Conservation (phyloP, 2,797 vertebrate species). For the Myotis vivesi region DNA sequence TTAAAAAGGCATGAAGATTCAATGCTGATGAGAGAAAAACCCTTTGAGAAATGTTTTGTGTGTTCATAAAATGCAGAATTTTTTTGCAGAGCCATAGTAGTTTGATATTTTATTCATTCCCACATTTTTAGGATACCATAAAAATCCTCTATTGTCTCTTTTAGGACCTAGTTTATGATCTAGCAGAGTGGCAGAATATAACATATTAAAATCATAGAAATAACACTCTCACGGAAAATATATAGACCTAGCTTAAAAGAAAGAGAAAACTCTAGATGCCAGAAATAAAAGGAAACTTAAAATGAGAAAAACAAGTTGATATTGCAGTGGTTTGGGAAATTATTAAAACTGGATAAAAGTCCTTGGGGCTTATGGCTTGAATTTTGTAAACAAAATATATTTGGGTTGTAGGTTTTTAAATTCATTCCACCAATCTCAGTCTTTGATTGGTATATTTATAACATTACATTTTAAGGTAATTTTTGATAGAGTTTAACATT, state of each 20-base stretch:
- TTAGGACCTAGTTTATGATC: not conserved
- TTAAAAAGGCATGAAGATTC: not conserved
- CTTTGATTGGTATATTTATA: not conserved
- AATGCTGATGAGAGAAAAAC: not conserved
- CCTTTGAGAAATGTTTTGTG: not conserved
- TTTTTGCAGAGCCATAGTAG: not conserved
- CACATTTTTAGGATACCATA: not conserved
- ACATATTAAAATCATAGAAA: conserved; percentile 24
- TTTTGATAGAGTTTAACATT: not conserved
- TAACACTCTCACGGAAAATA: not conserved
- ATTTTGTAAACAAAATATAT: not conserved
- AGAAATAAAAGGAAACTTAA: not conserved
- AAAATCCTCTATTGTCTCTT: not conserved
- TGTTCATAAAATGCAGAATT: not conserved
- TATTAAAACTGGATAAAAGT: not conserved
- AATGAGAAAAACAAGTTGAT: conserved; percentile 27
- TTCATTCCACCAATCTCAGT: not conserved
- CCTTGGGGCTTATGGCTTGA: not conserved
- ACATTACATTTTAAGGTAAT: not conserved
- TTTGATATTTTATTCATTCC: not conserved
- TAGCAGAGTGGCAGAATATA: not conserved
- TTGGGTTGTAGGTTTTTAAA: not conserved
- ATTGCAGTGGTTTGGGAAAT: not conserved
- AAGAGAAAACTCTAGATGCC: not conserved
- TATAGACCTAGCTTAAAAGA: not conserved